phyloP scores from a whole-genome alignment of 2,113 vertebrate species.

The Hassar affinis region DNA sequence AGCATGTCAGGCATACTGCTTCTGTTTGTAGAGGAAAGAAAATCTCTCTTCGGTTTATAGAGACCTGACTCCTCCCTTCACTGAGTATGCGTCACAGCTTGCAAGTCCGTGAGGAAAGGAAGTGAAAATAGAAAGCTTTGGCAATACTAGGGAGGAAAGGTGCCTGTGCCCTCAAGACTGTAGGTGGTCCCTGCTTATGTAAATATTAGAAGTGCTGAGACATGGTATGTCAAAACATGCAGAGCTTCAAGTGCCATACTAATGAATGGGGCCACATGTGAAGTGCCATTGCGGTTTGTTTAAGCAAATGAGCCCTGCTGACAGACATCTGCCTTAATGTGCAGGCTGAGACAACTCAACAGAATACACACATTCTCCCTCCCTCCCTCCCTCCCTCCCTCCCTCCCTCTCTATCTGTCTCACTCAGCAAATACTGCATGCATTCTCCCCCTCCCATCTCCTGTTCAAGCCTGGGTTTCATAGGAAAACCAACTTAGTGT shows the following conservation, averaged over 20 bases:
- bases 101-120: constrained; percentile 37
- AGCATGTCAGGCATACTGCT: not conserved
- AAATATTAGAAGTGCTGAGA: constrained; percentile 66
- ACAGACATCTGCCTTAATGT: constrained; percentile 66
- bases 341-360: constrained; percentile 57
- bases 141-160: constrained; percentile 23
- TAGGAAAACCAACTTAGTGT: constrained; percentile 38
- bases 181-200: constrained; percentile 72
- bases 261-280: constrained; percentile 64
- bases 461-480: constrained; percentile 35
- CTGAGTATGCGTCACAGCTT: constrained; percentile 39
- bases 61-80: constrained; percentile 59
- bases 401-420: constrained; percentile 8
- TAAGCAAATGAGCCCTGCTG: constrained; percentile 63
- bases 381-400: constrained; percentile 1
- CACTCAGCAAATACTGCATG: constrained; percentile 48
- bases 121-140: constrained; percentile 57
- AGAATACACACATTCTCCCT: constrained; percentile 30
- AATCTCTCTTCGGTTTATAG: constrained; percentile 15
- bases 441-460: not conserved
- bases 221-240: constrained; percentile 60
- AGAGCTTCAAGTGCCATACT: constrained; percentile 58
- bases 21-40: constrained; percentile 42
- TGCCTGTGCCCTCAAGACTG: constrained; percentile 46
- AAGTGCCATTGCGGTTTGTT: constrained; percentile 61